Conservation (phyloP, 2,113 vertebrate species). For the Aegotheles bennettii region DNA sequence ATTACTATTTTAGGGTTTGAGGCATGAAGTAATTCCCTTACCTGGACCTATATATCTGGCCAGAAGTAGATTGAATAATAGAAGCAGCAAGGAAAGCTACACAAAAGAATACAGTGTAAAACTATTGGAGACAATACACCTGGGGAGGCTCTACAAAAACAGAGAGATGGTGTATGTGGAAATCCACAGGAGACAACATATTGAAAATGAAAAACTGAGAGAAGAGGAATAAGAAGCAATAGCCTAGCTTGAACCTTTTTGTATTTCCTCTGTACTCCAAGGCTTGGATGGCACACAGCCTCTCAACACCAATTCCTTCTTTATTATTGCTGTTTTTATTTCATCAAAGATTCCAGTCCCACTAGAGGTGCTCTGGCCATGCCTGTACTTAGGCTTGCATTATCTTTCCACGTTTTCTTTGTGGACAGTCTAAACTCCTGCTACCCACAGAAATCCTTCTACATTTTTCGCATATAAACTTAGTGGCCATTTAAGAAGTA, state of each 20-base stretch:
- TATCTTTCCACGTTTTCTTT: background rate
- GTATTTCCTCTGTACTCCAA: background rate
- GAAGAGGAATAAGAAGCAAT: background rate
- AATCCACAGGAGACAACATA: background rate
- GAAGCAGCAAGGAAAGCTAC: background rate
- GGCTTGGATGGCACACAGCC: background rate
- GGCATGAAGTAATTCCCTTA: slow-evolving; percentile 29
- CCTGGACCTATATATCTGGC: background rate
- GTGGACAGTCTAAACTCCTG: background rate
- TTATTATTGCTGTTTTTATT: background rate
- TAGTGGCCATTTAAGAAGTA: background rate
- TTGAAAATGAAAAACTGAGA: background rate
- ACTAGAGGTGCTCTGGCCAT: background rate
- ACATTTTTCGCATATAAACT: background rate
- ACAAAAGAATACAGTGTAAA: background rate
- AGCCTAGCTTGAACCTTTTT: background rate
- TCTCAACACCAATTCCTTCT: background rate
- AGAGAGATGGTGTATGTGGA: background rate
- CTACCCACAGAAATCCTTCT: background rate
- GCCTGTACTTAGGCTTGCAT: background rate
- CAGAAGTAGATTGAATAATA: slow-evolving; percentile 24
- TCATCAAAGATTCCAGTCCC: background rate
- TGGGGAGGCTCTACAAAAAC: background rate
- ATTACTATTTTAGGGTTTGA: slow-evolving; percentile 28
- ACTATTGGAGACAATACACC: background rate